Evolutionary conservation across 2,888 invertebrate genomes (phyloP).

Genomic region (Chymomyza amoena): DNA sequence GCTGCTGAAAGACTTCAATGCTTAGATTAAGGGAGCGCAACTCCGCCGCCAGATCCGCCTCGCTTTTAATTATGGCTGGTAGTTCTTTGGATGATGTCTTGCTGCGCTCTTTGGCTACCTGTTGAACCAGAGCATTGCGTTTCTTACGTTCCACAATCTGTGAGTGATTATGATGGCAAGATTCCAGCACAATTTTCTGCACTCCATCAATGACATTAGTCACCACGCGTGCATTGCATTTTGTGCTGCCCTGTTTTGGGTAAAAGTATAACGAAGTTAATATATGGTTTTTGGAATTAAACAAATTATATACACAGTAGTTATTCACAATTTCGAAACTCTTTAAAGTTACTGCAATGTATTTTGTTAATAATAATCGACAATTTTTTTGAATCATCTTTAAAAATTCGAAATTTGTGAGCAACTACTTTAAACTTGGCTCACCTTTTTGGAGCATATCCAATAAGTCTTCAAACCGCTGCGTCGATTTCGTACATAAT

Average conservation of each 20-base stretch:
- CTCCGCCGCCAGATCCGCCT: slow-evolving; percentile 52
- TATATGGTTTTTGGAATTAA: neutral
- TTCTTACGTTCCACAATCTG: slow-evolving; percentile 71
- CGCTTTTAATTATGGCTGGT: slow-evolving; percentile 32
- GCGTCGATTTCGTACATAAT: slow-evolving; percentile 77
- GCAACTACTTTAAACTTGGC: neutral
- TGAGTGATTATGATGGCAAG: slow-evolving; percentile 76
- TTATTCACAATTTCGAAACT: neutral
- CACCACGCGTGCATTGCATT: slow-evolving; percentile 78
- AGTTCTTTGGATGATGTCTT: neutral
- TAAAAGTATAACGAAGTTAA: slow-evolving; percentile 5
- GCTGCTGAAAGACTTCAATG: slow-evolving; percentile 53
- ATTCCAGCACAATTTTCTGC: slow-evolving; percentile 77
- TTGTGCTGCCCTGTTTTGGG: slow-evolving; percentile 75
- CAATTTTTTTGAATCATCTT: too few relatives aligned
- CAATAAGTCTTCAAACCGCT: slow-evolving; percentile 78
- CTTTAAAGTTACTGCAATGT: neutral
- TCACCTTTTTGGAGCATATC: slow-evolving; percentile 79
- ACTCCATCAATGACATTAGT: slow-evolving; percentile 77
- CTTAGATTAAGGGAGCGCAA: slow-evolving; percentile 54
- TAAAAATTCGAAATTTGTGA: neutral
- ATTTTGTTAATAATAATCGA: too few relatives aligned
- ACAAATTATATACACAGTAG: neutral
- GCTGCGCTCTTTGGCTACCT: slow-evolving; percentile 21
- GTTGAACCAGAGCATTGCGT: slow-evolving; percentile 35